These are phyloP conservation scores for Chaenogobius annularis DNA, from an alignment of 2,113 vertebrate species.

Conservation along the genomic window DNA sequence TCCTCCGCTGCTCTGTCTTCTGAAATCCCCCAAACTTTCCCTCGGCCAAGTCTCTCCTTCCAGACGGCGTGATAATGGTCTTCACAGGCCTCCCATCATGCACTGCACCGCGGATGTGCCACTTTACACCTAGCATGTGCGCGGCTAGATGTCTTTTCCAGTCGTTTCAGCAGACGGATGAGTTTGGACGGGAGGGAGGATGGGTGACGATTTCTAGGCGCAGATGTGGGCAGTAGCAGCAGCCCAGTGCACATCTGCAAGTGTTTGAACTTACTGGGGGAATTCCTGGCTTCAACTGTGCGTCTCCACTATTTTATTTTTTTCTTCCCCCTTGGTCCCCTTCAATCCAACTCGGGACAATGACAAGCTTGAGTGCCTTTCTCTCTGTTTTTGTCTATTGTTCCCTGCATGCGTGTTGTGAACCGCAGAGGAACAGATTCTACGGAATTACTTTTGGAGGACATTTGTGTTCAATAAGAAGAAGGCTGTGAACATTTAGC, in stretches of 20 bases:
- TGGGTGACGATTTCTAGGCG: slow-evolving; percentile 38
- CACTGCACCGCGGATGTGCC: slow-evolving; percentile 33
- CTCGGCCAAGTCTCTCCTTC: slow-evolving; percentile 52
- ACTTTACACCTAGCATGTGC: slow-evolving; percentile 38
- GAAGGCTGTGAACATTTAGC: background rate
- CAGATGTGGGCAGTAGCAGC: slow-evolving; percentile 70
- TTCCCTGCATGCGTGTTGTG: slow-evolving; percentile 50
- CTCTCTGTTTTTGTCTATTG: slow-evolving; percentile 48
- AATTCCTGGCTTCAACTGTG: slow-evolving; percentile 61
- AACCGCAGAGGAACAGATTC: slow-evolving; percentile 45
- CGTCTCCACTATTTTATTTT: slow-evolving; percentile 17
- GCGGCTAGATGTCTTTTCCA: slow-evolving; percentile 64
- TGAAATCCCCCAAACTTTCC: slow-evolving; percentile 74
- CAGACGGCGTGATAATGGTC: slow-evolving; percentile 51
- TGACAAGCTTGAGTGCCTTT: slow-evolving; percentile 46
- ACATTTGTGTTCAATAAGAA: slow-evolving; percentile 24
- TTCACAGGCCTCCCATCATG: slow-evolving; percentile 62
- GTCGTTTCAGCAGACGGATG: slow-evolving; percentile 31
- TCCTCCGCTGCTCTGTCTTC: slow-evolving; percentile 42
- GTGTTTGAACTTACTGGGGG: slow-evolving; percentile 64
- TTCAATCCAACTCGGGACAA: slow-evolving; percentile 53
- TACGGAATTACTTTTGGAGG: slow-evolving; percentile 41
- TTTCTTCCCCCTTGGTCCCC: slow-evolving; percentile 17
- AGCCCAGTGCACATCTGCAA: slow-evolving; percentile 70
- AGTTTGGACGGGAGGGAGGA: slow-evolving; percentile 1